Evolutionary conservation across 2,113 vertebrate genomes (phyloP).

Genomic region (Austrofundulus limnaeus): DNA sequence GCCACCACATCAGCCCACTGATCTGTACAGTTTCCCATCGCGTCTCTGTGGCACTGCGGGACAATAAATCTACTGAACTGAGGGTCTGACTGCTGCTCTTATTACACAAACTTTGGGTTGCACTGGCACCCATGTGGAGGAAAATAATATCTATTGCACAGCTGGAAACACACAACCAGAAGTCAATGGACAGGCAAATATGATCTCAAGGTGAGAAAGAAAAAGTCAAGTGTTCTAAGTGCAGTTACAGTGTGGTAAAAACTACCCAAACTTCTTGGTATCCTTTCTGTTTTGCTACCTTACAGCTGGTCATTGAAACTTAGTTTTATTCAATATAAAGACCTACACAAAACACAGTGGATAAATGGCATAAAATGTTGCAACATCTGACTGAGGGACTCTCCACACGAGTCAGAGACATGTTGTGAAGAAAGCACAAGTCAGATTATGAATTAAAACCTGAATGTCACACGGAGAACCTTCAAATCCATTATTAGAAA

Average conservation of each 20-base stretch:
- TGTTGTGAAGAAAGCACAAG: too few species aligned
- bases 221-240: background rate
- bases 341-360: too few species aligned
- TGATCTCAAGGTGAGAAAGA: slow-evolving; percentile 23
- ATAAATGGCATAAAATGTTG: too few species aligned
- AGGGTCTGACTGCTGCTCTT: slow-evolving; percentile 38
- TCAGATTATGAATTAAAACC: too few species aligned
- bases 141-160: slow-evolving; percentile 48
- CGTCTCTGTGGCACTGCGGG: slow-evolving; percentile 39
- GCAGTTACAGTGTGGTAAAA: background rate
- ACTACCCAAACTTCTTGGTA: too few species aligned
- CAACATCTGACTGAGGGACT: too few species aligned
- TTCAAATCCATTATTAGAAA: too few species aligned
- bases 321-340: too few species aligned
- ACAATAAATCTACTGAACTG: slow-evolving; percentile 59
- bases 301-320: too few species aligned
- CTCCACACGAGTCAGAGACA: too few species aligned
- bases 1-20: slow-evolving; percentile 53
- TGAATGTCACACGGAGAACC: too few species aligned
- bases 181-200: slow-evolving; percentile 26
- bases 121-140: slow-evolving; percentile 34
- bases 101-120: slow-evolving; percentile 52
- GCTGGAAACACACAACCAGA: slow-evolving; percentile 39
- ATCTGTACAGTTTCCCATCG: slow-evolving; percentile 40
- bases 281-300: too few species aligned